Base-by-base conservation (phyloP, 2,888 invertebrate genomes). In the Caenorhabditis drosophilae region DNA sequence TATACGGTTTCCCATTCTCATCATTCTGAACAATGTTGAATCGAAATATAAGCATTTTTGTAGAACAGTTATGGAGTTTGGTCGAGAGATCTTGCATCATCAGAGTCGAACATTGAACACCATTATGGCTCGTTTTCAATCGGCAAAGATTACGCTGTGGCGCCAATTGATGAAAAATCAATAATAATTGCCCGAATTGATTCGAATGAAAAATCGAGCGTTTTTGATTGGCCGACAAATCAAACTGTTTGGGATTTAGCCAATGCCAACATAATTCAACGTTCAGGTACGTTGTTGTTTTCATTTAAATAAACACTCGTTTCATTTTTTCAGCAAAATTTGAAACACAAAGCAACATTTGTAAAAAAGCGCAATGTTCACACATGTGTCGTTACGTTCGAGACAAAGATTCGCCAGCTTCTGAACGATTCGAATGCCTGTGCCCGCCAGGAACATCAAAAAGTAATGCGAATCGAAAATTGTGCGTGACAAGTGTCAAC, bases 41-140 rank as follows among this genome's bases (percentile, higher is more conserved):
- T n/a, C n/a, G n/a, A n/a, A n/a, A n/a, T n/a, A n/a, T n/a, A n/a
- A n/a, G n/a, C n/a, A n/a, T n/a, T n/a, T 27, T 34, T 46, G 7
- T 23, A 52, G 53, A 42, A 27, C n/a, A 12, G 7, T 11, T 22
- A 20, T 23, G 53, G 53, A 22, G 42, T 47, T 34, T 52, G 53
- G 53, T 48, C 53, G 3, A 42, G 44, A 22, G 42, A 52, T 47
- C 6, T 52, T 23, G 44, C 9, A 20, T 23, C 44, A 27, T 6
- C 45, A 20, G 18, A 26, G 15, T 11, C 31, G 20, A 38, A 50
- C 20, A 25, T 50, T 23, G 6, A 38, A 50, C 50, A 50, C 20
- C 50, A 50, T 40, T 50, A 40, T 38, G 22, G 12, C 16, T 50
- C 50, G 20, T 12, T n/a, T 9, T 15, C 25, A 4, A 42, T n/a